phyloP scores from a whole-genome alignment of 2,797 vertebrate species.

The Myotis findleyi region DNA sequence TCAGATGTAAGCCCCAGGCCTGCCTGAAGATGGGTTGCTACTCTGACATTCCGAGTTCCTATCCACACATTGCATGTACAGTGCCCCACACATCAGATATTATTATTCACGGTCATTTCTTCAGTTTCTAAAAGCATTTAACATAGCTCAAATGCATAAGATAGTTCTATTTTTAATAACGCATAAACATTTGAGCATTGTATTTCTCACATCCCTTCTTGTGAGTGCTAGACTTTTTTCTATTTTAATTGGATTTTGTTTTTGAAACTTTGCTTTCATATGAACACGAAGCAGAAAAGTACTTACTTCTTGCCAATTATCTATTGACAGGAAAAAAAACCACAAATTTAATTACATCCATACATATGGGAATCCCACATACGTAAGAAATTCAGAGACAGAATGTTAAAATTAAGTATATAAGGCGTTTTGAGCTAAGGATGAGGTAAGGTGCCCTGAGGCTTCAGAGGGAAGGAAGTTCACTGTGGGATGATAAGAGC shows the following conservation, averaged over 20 bases:
- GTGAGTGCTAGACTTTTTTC: background rate
- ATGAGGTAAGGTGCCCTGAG: background rate
- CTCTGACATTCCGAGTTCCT: too few relatives aligned
- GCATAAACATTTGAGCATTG: background rate
- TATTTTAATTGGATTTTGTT: background rate
- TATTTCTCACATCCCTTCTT: background rate
- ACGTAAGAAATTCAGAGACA: background rate
- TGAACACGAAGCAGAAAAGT: background rate
- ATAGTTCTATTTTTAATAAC: background rate
- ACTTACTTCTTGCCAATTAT: background rate
- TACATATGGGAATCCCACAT: background rate
- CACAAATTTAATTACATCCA: background rate
- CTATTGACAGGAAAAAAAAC: background rate
- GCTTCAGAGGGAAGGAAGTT: background rate
- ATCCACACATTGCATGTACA: too few relatives aligned
- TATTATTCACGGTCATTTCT: background rate
- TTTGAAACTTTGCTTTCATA: background rate
- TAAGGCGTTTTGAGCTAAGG: background rate
- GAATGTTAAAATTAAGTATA: background rate
- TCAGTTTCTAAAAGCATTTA: background rate
- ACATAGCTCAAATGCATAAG: slow-evolving; percentile 47
- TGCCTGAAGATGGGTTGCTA: too few relatives aligned
- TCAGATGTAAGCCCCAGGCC: too few relatives aligned
- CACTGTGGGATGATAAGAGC: background rate
- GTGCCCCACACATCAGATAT: too few relatives aligned